Base-by-base conservation (phyloP, 35 echinoderm and acorn worm species). In the Ptychodera flava region DNA sequence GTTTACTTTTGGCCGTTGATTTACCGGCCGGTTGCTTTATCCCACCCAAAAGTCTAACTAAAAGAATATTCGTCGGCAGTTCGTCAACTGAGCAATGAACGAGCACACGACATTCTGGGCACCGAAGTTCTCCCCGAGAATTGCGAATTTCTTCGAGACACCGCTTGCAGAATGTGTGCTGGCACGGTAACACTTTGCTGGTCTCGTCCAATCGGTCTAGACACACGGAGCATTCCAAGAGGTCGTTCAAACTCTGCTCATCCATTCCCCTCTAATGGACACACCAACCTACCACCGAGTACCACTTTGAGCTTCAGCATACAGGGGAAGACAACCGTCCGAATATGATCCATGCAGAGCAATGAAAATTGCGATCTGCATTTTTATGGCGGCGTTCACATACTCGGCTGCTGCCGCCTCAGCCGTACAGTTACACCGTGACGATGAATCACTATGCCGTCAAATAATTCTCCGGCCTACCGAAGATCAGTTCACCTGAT, bases 51-150 rank as follows among this genome's bases (percentile, higher is more conserved):
- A 99, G 85, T 79, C 96, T 86, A 10, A 99, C 90, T 33, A 99
- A 80, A n/a, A 99, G 82, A 35, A 99, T 99, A 83, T 99, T 99
- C 16, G 96, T 99, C 15, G 96, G 96, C n/a, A 99, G 90, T 78
- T 99, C 92, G 6, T 84, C 90, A 33, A 99, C 96, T 78, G 85
- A 77, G 1, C 83, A 32, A 76, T 93, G 95, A 0, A 90, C 88
- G 31, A 91, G 90, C 33, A 92, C 92, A 34, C 96, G 76, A 37
- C 96, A 99, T 78, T 97, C 96, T 6, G 96, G 96, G 79, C 96
- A 99, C 28, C 93, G 79, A 22, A 99, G 86, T 53, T 99, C 92
- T 27, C 91, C 86, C 15, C 88, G 89, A 16, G 93, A 90, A 76
- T 94, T 87, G 29, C 92, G 83, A 22, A 99, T 99, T 36, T 91